Evolutionary conservation across 2,888 invertebrate species (phyloP).

Genomic region (Erebia ligea): DNA sequence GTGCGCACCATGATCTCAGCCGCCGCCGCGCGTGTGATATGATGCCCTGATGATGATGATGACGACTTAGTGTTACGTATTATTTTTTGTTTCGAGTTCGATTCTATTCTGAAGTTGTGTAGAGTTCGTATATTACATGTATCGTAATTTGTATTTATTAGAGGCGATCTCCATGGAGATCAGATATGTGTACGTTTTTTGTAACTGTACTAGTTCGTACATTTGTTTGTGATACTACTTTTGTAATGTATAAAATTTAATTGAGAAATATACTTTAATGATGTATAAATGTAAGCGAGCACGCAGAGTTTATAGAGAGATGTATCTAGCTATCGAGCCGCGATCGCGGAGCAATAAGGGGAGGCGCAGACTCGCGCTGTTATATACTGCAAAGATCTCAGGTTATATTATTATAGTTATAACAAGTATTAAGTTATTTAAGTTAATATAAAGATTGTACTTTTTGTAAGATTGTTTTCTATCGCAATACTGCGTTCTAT

Average conservation of each 20-base stretch:
- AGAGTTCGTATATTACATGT: slow-evolving; percentile 76
- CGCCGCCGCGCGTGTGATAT: slow-evolving; percentile 78
- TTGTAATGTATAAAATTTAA: slow-evolving; percentile 82
- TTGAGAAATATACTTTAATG: slow-evolving; percentile 77
- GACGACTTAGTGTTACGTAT: slow-evolving; percentile 76
- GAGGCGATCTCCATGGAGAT: slow-evolving; percentile 68
- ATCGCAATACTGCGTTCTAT: slow-evolving; percentile 59
- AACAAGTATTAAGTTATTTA: slow-evolving; percentile 83
- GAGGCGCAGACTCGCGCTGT: slow-evolving; percentile 47
- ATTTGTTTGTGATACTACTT: slow-evolving; percentile 85
- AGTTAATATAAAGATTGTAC: slow-evolving; percentile 81
- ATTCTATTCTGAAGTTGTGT: slow-evolving; percentile 80
- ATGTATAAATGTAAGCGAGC: slow-evolving; percentile 62
- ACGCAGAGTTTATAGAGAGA: slow-evolving; percentile 62
- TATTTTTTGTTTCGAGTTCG: slow-evolving; percentile 79
- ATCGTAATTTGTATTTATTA: slow-evolving; percentile 78
- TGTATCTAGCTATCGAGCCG: slow-evolving; percentile 52
- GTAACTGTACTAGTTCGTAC: slow-evolving; percentile 82
- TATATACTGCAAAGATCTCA: slow-evolving; percentile 79
- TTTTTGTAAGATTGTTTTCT: slow-evolving; percentile 79
- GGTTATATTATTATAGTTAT: slow-evolving; percentile 81
- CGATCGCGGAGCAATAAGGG: slow-evolving; percentile 57
- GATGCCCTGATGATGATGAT: slow-evolving; percentile 59
- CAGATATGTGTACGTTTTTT: slow-evolving; percentile 75
- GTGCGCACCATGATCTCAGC: slow-evolving; percentile 74